A percentile compares a stretch with the other conserved stretches of the same genome.
These are phyloP conservation scores for Ariolimax columbianus DNA, from an alignment of 2,888 invertebrate species.

Conservation along the genomic window DNA sequence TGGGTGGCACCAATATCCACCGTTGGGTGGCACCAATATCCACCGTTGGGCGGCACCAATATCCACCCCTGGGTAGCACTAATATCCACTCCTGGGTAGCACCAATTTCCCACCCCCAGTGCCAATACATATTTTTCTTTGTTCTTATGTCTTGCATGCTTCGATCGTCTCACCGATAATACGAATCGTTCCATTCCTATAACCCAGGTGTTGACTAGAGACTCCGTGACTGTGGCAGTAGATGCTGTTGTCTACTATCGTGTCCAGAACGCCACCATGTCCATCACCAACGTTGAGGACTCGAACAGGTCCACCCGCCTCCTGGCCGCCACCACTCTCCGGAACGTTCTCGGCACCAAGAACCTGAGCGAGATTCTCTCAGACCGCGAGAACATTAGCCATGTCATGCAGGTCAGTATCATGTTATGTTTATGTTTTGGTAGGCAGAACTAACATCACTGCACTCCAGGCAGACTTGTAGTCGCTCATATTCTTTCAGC, in stretches of 20 bases:
- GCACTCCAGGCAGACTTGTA: no score
- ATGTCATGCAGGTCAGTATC: constrained; percentile 68
- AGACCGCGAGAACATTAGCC: constrained; percentile 74
- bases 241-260: constrained; percentile 78
- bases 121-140: background rate
- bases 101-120: background rate
- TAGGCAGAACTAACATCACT: no score
- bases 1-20: no score
- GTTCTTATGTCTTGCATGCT: background rate
- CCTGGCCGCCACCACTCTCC: constrained; percentile 76
- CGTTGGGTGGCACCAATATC: no score
- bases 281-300: constrained; percentile 76
- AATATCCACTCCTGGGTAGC: no score
- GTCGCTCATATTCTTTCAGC: no score
- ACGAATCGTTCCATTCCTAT: background rate
- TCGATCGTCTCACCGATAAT: no score
- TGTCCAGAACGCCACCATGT: constrained; percentile 74
- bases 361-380: constrained; percentile 74
- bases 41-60: no score
- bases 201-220: constrained; percentile 68
- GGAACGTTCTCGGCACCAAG: constrained; percentile 76
- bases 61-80: no score
- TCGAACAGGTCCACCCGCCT: constrained; percentile 74
- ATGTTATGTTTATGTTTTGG: background rate
- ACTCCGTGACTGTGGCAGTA: constrained; percentile 76